Evolutionary conservation across 30 jellyfish, hydroid and myxozoan genomes (phyloP).

Genomic region (Turritopsis rubra): DNA sequence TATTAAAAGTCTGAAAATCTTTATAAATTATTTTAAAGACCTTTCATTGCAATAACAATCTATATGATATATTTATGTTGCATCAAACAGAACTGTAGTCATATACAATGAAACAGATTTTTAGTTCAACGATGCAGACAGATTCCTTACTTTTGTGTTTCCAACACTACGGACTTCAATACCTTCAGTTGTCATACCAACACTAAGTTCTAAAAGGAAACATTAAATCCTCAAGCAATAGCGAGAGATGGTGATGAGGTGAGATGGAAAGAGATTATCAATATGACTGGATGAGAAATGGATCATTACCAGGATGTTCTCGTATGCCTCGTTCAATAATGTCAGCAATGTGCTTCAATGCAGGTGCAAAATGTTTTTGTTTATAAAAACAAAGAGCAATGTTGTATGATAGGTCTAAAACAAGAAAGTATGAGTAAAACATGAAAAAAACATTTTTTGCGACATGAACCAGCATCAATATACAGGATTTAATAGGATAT

Average conservation of each 20-base stretch:
- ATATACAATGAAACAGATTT: no score
- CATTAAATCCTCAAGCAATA: no score
- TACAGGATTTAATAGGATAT: no score
- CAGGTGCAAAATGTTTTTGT: conserved; percentile 97
- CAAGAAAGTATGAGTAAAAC: background rate
- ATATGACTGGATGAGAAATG: no score
- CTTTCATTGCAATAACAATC: no score
- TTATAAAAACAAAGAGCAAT: conserved; percentile 85
- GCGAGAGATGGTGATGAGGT: background rate
- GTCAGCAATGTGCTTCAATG: conserved; percentile 92
- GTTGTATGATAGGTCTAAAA: conserved; percentile 72
- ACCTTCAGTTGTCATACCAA: conserved; percentile 98
- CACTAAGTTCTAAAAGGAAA: conserved; percentile 64
- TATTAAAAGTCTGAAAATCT: background rate
- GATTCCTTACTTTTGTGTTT: conserved; percentile 63
- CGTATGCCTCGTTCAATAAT: conserved; percentile 85
- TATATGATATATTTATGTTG: no score
- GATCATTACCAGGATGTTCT: conserved; percentile 93
- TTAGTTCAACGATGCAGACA: background rate
- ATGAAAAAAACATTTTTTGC: no score
- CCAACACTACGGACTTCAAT: conserved; percentile 97
- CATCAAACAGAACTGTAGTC: no score
- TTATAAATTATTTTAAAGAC: no score
- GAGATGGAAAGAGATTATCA: background rate
- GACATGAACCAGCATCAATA: no score